phyloP scores from a whole-genome alignment of 2,113 vertebrate genomes.

The Mormoops blainvillei region DNA sequence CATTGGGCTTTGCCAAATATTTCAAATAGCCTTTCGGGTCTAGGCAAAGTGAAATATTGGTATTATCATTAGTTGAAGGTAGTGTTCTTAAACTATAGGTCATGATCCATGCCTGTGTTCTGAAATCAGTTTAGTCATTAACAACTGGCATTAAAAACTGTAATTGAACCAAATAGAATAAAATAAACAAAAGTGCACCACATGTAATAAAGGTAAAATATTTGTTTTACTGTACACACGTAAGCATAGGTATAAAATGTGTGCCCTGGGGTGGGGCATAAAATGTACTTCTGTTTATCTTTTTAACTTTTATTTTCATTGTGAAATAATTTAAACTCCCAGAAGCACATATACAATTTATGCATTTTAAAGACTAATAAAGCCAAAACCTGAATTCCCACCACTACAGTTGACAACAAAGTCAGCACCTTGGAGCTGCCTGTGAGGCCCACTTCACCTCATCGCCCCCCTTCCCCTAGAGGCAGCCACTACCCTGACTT shows the following conservation, averaged over 20 bases:
- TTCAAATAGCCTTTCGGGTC: neutral
- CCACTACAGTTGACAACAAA: neutral
- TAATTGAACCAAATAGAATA: neutral
- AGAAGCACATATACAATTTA: neutral
- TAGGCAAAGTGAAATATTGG: neutral
- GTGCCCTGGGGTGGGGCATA: neutral
- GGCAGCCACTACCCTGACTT: neutral
- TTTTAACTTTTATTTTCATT: slow-evolving; percentile 11
- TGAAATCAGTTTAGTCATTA: neutral
- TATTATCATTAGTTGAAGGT: neutral
- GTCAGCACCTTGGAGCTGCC: neutral
- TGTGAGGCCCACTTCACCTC: neutral
- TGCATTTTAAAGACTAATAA: neutral
- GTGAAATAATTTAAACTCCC: neutral
- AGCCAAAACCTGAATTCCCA: neutral
- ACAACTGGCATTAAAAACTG: neutral
- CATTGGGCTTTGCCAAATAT: neutral
- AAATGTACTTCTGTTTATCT: neutral
- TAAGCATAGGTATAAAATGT: neutral
- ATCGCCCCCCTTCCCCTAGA: neutral
- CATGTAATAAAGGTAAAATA: neutral
- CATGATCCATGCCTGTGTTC: neutral
- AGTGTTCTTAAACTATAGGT: neutral
- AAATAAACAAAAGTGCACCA: neutral
- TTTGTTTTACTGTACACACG: neutral